Evolutionary conservation across 2,113 vertebrate genomes (phyloP), one percentile per base, ranked within the genome.

Genomic region (Sakesphorus luctuosus): DNA sequence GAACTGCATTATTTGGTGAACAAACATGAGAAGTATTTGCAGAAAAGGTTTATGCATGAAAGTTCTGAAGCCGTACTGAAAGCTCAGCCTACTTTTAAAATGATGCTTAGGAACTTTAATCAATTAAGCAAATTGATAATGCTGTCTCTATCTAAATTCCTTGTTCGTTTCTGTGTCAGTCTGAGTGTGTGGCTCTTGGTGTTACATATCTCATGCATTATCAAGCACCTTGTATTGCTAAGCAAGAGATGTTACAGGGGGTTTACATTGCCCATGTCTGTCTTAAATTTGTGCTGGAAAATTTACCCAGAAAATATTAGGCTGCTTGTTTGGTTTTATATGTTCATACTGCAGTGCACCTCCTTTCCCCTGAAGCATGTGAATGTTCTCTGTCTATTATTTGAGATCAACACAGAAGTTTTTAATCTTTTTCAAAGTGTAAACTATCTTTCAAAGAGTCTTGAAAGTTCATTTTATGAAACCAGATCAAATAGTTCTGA

Each of bases 401-500:
- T 91, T 95, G 72, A 93, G 79, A 94, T 95, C 94, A 97, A 93
- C 90, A 90, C 76, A 96, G 96, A 97, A 95, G 88, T 97, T 98
- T 95, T 93, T 82, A 96, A 98, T 98, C 94, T 97, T 97, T 97
- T 97, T 96, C 96, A 90, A 97, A 97, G 97, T 94, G 93, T 94
- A 96, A 95, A 95, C 89, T 97, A 52, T 95, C 96, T 97, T 95
- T 96, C 77, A 91, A 96, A 80, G 40, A 36, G 81, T 93, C 96
- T 97, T 91, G 85, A 96, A 97, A 98, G 94, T 97, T 96, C 94
- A 92, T 97, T 96, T 98, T 97, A 86, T 97, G 92, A 97, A 97
- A 96, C 82, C 90, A 95, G 96, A 98, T 98, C 97, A 97, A 97
- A 98, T 96, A 77, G 63, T 96, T 97, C 38, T 98, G 98, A 97